Evolutionary conservation across 2,797 vertebrate species (phyloP).

Genomic region (Sebastes minor): DNA sequence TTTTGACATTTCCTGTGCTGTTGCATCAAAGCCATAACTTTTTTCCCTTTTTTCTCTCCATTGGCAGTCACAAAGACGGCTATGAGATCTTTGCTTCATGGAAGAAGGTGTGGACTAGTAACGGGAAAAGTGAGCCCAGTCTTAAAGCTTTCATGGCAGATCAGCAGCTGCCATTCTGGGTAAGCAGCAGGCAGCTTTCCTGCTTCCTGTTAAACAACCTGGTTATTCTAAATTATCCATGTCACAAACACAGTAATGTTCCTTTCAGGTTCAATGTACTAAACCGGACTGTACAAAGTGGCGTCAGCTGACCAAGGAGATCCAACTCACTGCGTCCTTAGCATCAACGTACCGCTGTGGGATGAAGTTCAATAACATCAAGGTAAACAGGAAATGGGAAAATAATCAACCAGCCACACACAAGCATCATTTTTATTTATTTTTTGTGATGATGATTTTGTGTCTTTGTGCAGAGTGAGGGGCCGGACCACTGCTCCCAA

Average conservation of each 20-base stretch:
- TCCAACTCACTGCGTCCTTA: constrained; percentile 89
- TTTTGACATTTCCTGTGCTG: not conserved
- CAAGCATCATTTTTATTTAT: not conserved
- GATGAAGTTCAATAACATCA: constrained; percentile 90
- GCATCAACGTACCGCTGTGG: constrained; percentile 92
- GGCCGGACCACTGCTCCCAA: constrained; percentile 91
- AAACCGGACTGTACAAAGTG: constrained; percentile 94
- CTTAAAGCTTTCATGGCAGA: constrained; percentile 99
- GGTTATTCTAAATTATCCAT: not conserved
- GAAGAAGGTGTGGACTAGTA: constrained; percentile 98
- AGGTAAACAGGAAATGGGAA: constrained; percentile 76
- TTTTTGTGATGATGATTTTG: not conserved
- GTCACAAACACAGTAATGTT: not conserved
- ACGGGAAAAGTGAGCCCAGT: constrained; percentile 97
- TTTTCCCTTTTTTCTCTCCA: not conserved
- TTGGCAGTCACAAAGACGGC: constrained; percentile 95
- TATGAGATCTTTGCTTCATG: constrained; percentile 93
- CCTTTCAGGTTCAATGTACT: constrained; percentile 91
- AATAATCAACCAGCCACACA: not conserved
- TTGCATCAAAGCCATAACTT: not conserved
- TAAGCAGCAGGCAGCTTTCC: constrained; percentile 62
- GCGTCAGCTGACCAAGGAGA: constrained; percentile 97
- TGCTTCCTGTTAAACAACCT: not conserved
- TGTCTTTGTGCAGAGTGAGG: constrained; percentile 83
- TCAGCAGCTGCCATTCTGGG: constrained; percentile 98